Conservation (phyloP, 2,113 vertebrate species). For the Canis aureus region DNA sequence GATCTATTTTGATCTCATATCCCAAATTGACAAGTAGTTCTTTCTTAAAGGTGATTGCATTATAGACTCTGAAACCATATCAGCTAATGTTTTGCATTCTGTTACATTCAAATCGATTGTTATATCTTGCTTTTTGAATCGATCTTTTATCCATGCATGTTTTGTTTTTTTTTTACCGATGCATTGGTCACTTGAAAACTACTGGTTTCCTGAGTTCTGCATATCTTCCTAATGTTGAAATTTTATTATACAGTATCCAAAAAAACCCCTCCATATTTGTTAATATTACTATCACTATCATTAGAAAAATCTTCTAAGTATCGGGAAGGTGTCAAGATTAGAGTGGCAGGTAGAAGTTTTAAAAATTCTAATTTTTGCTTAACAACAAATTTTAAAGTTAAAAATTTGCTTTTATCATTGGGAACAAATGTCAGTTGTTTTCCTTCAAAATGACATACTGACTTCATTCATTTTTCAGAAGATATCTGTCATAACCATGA, state of each 20-base stretch:
- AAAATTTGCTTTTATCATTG: neutral
- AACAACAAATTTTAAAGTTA: neutral
- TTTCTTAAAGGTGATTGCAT: conserved; percentile 4
- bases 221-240: neutral
- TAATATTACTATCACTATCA: neutral
- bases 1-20: neutral
- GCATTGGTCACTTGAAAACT: conserved; percentile 46
- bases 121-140: conserved; percentile 2
- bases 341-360: neutral
- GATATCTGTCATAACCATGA: neutral
- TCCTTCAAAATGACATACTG: neutral
- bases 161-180: neutral
- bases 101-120: neutral
- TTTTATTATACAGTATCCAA: conserved; percentile 3
- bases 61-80: neutral
- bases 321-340: neutral
- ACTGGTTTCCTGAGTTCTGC: neutral
- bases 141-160: neutral
- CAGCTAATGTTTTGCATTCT: neutral
- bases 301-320: neutral
- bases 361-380: conserved; percentile 44
- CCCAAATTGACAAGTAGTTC: neutral
- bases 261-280: neutral
- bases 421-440: conserved; percentile 42
- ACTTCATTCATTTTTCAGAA: conserved; percentile 21